Conservation (phyloP, 2,797 vertebrate genomes). For the Paratrypauchen microcephalus region DNA sequence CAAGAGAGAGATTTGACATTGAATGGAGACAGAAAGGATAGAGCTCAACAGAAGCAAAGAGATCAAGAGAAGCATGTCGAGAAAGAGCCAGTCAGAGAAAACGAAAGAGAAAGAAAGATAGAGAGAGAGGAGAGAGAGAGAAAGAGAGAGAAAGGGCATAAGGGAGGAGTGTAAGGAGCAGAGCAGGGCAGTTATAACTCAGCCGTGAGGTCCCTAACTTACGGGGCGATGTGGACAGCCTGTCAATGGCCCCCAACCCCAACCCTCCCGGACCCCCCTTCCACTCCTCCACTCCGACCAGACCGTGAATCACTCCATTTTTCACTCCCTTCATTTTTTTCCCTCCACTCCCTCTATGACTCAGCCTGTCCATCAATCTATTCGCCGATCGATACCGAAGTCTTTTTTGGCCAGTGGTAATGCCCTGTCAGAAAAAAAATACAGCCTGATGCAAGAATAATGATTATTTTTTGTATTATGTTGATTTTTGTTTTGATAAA, state of each 20-base stretch:
- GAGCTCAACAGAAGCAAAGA: background rate
- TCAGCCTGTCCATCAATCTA: constrained; percentile 24
- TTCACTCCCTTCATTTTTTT: constrained; percentile 32
- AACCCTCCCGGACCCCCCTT: constrained; percentile 42
- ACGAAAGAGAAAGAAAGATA: background rate
- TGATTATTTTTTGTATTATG: no score
- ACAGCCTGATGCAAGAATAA: background rate
- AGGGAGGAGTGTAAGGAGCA: constrained; percentile 5
- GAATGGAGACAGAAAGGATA: no score
- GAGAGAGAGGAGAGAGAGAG: no score
- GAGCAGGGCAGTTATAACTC: constrained; percentile 68
- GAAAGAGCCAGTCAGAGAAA: no score
- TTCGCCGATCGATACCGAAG: background rate
- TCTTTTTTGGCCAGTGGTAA: background rate
- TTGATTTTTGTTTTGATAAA: no score
- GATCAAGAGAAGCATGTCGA: background rate
- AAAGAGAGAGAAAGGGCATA: background rate
- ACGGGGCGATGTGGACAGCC: constrained; percentile 76
- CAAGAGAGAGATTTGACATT: no score
- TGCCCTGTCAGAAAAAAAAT: constrained; percentile 13
- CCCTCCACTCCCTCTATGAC: constrained; percentile 23
- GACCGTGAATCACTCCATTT: constrained; percentile 48
- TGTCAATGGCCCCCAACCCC: constrained; percentile 66
- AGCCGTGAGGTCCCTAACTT: constrained; percentile 73
- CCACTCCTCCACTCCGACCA: constrained; percentile 16